Conservation (phyloP, 2,888 invertebrate genomes). For the Epinotia nisella region DNA sequence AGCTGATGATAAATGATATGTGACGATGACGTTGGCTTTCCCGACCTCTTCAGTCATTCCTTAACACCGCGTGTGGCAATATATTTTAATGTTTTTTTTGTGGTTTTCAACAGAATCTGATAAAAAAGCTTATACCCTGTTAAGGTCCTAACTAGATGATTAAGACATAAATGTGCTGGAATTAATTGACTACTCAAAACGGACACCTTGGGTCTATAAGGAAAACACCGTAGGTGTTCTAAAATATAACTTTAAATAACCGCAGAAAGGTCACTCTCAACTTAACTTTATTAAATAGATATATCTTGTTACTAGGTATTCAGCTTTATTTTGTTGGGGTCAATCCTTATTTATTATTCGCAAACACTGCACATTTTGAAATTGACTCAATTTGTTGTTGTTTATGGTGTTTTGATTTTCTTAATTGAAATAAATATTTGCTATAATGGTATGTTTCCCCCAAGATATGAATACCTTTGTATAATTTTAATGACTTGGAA, state of each 20-base stretch:
- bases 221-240: conserved; percentile 43
- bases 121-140: conserved; percentile 27
- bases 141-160: conserved; percentile 37
- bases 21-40: neutral
- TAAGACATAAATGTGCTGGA: conserved; percentile 41
- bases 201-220: conserved; percentile 41
- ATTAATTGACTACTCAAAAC: conserved; percentile 36
- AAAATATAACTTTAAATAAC: conserved; percentile 19
- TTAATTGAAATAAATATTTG: no score
- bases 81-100: no score
- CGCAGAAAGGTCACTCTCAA: conserved; percentile 10
- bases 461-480: no score
- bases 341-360: no score
- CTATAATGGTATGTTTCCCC: no score
- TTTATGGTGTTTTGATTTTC: no score
- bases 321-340: no score
- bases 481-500: no score
- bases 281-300: neutral
- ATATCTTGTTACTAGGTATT: no score
- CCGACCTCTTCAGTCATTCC: conserved; percentile 5
- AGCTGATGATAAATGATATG: neutral
- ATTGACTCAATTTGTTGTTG: no score
- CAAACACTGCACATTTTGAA: no score
- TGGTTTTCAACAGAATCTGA: conserved; percentile 27
- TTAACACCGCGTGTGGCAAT: conserved; percentile 36